Evolutionary conservation across 2,113 vertebrate species (phyloP).

Genomic region (Micronisus gabar): DNA sequence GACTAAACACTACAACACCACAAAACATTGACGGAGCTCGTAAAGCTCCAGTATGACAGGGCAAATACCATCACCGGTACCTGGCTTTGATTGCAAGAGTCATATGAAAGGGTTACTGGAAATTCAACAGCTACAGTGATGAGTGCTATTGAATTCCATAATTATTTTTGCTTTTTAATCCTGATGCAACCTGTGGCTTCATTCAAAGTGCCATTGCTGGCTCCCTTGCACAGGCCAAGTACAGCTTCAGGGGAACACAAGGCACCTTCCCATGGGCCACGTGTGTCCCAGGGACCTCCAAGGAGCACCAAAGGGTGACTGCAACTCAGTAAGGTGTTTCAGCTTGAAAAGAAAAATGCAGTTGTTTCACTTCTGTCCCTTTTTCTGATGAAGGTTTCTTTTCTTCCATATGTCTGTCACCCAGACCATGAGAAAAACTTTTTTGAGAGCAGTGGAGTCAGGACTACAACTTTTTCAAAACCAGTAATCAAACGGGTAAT

Average conservation of each 20-base stretch:
- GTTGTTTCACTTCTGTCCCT: background rate
- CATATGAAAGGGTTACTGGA: background rate
- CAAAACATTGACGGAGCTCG: accelerated
- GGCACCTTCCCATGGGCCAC: background rate
- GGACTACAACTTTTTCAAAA: background rate
- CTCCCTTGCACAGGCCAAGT: background rate
- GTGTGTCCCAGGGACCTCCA: background rate
- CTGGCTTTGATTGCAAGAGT: background rate
- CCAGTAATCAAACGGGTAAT: background rate
- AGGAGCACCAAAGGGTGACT: background rate
- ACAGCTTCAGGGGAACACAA: background rate
- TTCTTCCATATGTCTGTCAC: background rate
- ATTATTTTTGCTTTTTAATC: background rate
- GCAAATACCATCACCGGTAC: background rate
- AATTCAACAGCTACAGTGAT: background rate
- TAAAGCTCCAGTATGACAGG: background rate
- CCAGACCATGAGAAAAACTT: background rate
- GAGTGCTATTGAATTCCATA: background rate
- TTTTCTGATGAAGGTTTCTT: background rate
- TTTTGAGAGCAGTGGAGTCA: background rate
- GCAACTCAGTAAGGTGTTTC: background rate
- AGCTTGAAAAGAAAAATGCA: background rate
- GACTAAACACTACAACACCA: background rate
- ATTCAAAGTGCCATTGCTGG: background rate
- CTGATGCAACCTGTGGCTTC: background rate